Evolutionary conservation across 2,113 vertebrate species (phyloP), one percentile per base, ranked within the genome.

Genomic region (Collichthys lucidus): DNA sequence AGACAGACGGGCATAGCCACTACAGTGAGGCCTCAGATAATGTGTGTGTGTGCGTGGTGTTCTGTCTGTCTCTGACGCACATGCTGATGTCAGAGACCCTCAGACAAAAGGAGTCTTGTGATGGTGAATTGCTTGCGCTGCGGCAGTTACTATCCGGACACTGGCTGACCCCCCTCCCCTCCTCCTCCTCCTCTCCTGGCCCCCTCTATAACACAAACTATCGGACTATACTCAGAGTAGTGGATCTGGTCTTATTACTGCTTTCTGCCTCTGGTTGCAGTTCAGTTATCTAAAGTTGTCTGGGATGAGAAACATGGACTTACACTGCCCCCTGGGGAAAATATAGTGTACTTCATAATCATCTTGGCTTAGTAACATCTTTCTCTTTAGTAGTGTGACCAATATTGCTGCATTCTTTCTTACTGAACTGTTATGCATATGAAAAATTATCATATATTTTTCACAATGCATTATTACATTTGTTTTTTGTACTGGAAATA

Each of bases 51-150:
- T 53, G 49, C 66, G 74, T 86, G 81, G 77, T 62, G 68, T 81
- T 88, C 84, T 81, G 80, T 91, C 91, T 74, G 71, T 85, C 91
- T 88, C 93, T 95, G 95, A 95, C 94, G 94, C 94, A 96, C 93
- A 86, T 94, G 92, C 93, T 94, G 94, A 95, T 94, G 95, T 96
- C 94, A 95, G 85, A 81, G 57, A 79, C 72, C 50, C 63, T 65
- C 64, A 85, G 83, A 96, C 94, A 95, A 96, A 95, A 94, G 91
- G 77, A 90, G 92, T 85, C 89, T 94, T 96, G 95, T 95, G 91
- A 93, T 94, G 87, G 84, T 83, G 87, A 93, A 91, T 85, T 73
- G 88, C 88, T 86, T 86, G 87, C 79, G 91, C 86, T 89, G 72
- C 69, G 35, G 77, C 80, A 68, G 84, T 90, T 91, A 90, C 81